Conservation (phyloP, 2,888 invertebrate genomes). For the Ormyrus rosae region DNA sequence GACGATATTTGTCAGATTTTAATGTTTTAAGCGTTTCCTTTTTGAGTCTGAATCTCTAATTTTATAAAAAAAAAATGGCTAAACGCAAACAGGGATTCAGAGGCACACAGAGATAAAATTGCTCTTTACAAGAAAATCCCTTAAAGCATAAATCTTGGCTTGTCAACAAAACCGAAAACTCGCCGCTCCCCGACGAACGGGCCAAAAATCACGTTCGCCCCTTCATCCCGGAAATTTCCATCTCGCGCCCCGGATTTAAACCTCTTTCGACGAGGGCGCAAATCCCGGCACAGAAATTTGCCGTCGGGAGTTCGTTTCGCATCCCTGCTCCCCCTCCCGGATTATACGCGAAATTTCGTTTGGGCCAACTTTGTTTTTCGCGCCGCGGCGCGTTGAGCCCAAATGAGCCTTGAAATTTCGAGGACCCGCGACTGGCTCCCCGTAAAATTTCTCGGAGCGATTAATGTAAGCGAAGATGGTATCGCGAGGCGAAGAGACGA, state of each 20-base stretch:
- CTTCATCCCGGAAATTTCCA: not conserved
- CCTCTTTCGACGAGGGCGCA: not conserved
- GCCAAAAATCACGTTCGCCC: no score
- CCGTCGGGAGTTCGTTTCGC: constrained; percentile 7
- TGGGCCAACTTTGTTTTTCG: not conserved
- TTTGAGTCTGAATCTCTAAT: not conserved
- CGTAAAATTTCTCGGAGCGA: no score
- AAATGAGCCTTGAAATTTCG: constrained; percentile 9
- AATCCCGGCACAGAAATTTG: not conserved
- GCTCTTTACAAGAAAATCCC: no score
- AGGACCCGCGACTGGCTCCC: no score
- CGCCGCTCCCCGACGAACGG: no score
- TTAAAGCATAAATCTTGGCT: not conserved
- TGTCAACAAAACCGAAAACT: not conserved
- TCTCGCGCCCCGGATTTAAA: not conserved
- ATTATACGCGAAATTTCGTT: constrained; percentile 17
- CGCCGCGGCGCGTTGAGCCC: not conserved
- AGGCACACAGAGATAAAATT: no score
- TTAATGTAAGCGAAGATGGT: no score
- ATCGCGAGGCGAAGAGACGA: no score
- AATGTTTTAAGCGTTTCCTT: not conserved
- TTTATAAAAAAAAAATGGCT: no score
- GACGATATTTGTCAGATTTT: not conserved
- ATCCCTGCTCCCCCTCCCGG: not conserved
- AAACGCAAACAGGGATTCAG: no score